Base-by-base conservation (phyloP, 2,888 invertebrate genomes). In the Epirrhoe tristata region DNA sequence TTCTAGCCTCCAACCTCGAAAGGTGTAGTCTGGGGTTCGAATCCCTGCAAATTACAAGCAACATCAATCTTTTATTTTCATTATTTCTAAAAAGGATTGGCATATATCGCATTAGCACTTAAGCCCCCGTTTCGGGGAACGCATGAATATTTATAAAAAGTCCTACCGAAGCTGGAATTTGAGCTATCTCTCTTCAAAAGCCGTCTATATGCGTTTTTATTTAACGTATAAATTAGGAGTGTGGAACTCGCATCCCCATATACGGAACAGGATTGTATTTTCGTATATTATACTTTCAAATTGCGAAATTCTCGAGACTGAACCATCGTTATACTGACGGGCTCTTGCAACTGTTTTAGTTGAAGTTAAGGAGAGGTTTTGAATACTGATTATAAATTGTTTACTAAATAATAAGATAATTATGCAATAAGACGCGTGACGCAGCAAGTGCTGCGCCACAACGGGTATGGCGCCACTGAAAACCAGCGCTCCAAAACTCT, bases 261-360 rank as follows among this genome's bases (percentile, higher is more conserved):
- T 86, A 85, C 83, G 82, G 84, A 86, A 69, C 61, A 71, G 74
- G 79, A 76, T 78, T 73, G 80, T 80, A 83, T 86, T 85, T 89
- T 82, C 78, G 81, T 78, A 78, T 80, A 91, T 92, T 92, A 92
- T 89, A 92, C 89, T 91, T 92, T 89, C 79, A 91, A 89, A 92
- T 91, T 77, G 77, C 69, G 67, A 82, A 83, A 88, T 87, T 84
- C 84, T 76, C 78, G 70, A 79, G 80, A 86, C 86, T 84, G 81
- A 81, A 79, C 71, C 80, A 80, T 87, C 86, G 83, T 87, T 88
- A 87, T 84, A 78, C 81, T 73, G 83, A 77, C 77, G 67, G 77
- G 79, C 86, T 87, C 78, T 85, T 85, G 75, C 71, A 70, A 66
- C 66, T 43, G 69, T 64, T 67, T 72, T 66, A 56, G 56, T 58